A percentile compares a stretch with the other conserved stretches of the same genome.
phyloP scores from a whole-genome alignment of 2,113 vertebrate genomes.

The Sinocyclocheilus maitianheensis region DNA sequence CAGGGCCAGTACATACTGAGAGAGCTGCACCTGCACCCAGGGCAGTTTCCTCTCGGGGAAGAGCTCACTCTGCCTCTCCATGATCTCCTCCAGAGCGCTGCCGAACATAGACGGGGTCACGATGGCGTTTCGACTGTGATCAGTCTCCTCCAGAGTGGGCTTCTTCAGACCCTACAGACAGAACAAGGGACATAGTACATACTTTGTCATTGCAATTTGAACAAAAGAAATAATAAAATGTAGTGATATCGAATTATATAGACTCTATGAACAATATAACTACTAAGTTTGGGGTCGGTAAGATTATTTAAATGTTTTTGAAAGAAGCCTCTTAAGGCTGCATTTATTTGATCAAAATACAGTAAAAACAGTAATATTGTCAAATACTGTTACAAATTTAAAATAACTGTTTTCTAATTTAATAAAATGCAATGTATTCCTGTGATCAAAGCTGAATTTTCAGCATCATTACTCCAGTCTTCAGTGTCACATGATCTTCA shows the following conservation, averaged over 20 bases:
- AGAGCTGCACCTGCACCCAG: conserved; percentile 83
- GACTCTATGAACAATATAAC: neutral
- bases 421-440: neutral
- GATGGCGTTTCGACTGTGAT: conserved; percentile 74
- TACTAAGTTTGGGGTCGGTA: neutral
- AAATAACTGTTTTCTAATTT: neutral
- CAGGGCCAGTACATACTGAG: conserved; percentile 75
- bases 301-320: neutral
- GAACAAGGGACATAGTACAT: neutral
- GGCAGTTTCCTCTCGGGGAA: conserved; percentile 75
- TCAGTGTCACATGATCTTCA: conserved; percentile 1
- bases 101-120: conserved; percentile 78
- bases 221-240: neutral
- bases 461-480: neutral
- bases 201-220: neutral
- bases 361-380: neutral
- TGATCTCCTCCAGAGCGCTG: conserved; percentile 81
- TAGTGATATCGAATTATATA: neutral
- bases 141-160: conserved; percentile 78
- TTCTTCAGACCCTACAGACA: conserved; percentile 76
- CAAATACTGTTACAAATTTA: too few species aligned
- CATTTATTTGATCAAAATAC: neutral
- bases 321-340: neutral
- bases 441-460: neutral
- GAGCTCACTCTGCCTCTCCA: conserved; percentile 75